A percentile compares a stretch with the other conserved stretches of the same genome.
phyloP scores from a whole-genome alignment of 2,797 vertebrate genomes.

The Melanotaenia pygmaea region DNA sequence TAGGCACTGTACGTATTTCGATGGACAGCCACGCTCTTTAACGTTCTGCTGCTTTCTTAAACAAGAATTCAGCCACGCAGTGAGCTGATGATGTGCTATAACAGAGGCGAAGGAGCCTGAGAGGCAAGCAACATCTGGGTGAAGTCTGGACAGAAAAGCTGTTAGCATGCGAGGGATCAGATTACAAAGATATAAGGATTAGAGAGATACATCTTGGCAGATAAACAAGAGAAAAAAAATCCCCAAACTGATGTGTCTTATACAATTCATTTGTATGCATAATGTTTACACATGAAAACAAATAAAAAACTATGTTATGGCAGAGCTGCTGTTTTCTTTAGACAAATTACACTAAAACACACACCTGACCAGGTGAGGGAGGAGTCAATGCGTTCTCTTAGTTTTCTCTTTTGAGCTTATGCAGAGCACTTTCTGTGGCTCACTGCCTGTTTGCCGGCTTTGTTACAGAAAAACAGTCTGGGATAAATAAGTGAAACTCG shows the following conservation, averaged over 20 bases:
- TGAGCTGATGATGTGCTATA: constrained; percentile 66
- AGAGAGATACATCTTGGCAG: constrained; percentile 79
- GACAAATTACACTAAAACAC: constrained; percentile 2
- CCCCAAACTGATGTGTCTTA: neutral
- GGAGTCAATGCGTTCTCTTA: neutral
- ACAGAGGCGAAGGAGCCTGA: constrained; percentile 68
- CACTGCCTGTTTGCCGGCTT: constrained; percentile 54
- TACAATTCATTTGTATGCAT: constrained; percentile 12
- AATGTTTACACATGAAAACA: constrained; percentile 3
- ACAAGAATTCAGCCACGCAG: constrained; percentile 54
- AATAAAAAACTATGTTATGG: neutral
- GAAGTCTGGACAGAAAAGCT: constrained; percentile 79
- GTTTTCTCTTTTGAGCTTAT: neutral
- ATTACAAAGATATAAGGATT: constrained; percentile 75
- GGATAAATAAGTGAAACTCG: constrained; percentile 49
- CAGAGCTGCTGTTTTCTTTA: neutral
- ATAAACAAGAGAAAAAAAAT: constrained; percentile 67
- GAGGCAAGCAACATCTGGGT: constrained; percentile 78
- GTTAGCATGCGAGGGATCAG: constrained; percentile 62
- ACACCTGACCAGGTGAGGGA: constrained; percentile 41
- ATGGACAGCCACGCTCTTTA: constrained; percentile 50
- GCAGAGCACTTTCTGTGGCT: constrained; percentile 6
- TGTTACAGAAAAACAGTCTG: constrained; percentile 54
- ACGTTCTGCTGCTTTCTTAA: constrained; percentile 57
- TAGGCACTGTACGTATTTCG: constrained; percentile 56